Evolutionary conservation across 2,797 vertebrate species (phyloP).

Genomic region (Hemibagrus guttatus): DNA sequence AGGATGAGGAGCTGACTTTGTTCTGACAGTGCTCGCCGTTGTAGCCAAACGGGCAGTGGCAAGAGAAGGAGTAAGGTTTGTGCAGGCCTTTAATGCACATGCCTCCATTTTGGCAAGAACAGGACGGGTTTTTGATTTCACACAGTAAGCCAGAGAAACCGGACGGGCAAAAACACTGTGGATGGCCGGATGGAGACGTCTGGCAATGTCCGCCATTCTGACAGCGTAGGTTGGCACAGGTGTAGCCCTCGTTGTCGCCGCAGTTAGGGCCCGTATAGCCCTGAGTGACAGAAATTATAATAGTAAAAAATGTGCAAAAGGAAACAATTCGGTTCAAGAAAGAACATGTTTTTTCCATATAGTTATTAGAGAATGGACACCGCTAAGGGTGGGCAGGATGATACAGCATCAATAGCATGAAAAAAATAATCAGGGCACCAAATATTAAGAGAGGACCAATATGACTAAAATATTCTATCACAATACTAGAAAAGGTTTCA

Average conservation of each 20-base stretch:
- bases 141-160: slow-evolving; percentile 80
- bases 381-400: not conserved
- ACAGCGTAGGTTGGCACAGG: slow-evolving; percentile 82
- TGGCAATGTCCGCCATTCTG: slow-evolving; percentile 83
- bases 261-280: slow-evolving; percentile 86
- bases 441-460: not conserved
- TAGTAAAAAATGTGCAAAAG: not conserved
- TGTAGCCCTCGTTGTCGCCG: slow-evolving; percentile 77
- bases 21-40: slow-evolving; percentile 78
- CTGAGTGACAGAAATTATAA: slow-evolving; percentile 63
- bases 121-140: slow-evolving; percentile 67
- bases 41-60: slow-evolving; percentile 76
- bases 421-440: not conserved
- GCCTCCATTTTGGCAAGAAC: slow-evolving; percentile 86
- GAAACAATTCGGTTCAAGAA: not conserved
- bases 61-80: slow-evolving; percentile 73
- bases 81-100: slow-evolving; percentile 76
- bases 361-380: no score
- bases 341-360: not conserved
- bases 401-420: not conserved
- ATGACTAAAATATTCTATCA: not conserved
- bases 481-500: not conserved
- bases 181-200: slow-evolving; percentile 65
- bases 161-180: slow-evolving; percentile 77
- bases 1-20: not conserved